Percentiles rank a stretch among this genome's conserved stretches.
Conservation (phyloP, 1,140 invertebrate species). For the Nymphalis io region DNA sequence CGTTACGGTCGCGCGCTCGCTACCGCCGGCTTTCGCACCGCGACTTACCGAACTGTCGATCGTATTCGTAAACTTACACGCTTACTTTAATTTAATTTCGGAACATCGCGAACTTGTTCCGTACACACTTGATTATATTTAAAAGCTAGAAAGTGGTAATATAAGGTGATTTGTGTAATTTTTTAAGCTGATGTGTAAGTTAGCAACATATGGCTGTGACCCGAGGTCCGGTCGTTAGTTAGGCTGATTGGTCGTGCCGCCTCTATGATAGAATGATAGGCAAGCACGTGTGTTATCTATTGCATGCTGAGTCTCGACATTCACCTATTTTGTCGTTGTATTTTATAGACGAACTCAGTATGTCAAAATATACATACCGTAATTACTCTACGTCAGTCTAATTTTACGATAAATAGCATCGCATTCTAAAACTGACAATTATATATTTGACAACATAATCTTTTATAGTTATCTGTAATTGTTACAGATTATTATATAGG, state of each 20-base stretch:
- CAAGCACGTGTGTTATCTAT: slow-evolving; percentile 68
- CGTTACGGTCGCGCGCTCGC: slow-evolving; percentile 66
- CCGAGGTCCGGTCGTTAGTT: slow-evolving; percentile 58
- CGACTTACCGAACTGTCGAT: slow-evolving; percentile 39
- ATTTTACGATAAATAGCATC: neutral
- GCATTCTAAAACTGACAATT: neutral
- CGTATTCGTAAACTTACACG: slow-evolving; percentile 44
- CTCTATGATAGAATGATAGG: slow-evolving; percentile 64
- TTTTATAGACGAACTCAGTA: slow-evolving; percentile 2
- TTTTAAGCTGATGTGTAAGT: slow-evolving; percentile 66
- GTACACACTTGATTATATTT: slow-evolving; percentile 24
- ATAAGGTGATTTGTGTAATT: slow-evolving; percentile 64
- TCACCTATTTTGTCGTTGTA: slow-evolving; percentile 61
- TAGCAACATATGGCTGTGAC: slow-evolving; percentile 67
- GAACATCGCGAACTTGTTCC: slow-evolving; percentile 27
- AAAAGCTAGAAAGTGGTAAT: slow-evolving; percentile 40
- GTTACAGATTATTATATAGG: no score
- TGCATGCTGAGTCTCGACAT: slow-evolving; percentile 65
- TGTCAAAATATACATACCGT: neutral
- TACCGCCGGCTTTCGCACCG: slow-evolving; percentile 37
- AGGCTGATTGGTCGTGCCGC: slow-evolving; percentile 54
- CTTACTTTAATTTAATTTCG: slow-evolving; percentile 36
- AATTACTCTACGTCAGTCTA: neutral
- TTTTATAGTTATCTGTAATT: no score
- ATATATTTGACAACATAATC: neutral